These are phyloP conservation scores for Macropodus opercularis DNA, from an alignment of 2,797 vertebrate genomes.

Conservation along the genomic window DNA sequence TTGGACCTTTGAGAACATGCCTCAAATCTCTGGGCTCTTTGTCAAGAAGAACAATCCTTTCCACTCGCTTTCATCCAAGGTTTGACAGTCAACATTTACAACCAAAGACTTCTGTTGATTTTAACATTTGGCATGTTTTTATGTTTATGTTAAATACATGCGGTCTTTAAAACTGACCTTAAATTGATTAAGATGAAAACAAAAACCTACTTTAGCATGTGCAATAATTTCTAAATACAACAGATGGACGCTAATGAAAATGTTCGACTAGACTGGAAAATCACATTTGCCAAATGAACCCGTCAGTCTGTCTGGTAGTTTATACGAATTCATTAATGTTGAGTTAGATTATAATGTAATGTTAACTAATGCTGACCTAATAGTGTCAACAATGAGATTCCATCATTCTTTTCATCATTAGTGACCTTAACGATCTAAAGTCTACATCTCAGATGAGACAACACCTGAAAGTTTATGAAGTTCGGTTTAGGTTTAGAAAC, in stretches of 20 bases:
- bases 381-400: too few relatives aligned
- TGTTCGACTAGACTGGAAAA: too few relatives aligned
- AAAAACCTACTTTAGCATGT: too few relatives aligned
- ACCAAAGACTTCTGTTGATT: background rate
- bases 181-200: background rate
- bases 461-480: constrained; percentile 22
- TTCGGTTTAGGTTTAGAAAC: constrained; percentile 15
- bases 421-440: constrained; percentile 11
- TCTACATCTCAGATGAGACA: constrained; percentile 14
- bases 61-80: constrained; percentile 91
- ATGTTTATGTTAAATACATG: background rate
- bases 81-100: constrained; percentile 52
- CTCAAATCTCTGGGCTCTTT: constrained; percentile 83
- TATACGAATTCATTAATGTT: too few relatives aligned
- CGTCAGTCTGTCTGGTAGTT: too few relatives aligned
- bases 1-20: constrained; percentile 87
- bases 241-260: too few relatives aligned
- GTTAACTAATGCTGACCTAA: too few relatives aligned
- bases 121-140: background rate
- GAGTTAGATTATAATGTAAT: too few relatives aligned
- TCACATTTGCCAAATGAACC: too few relatives aligned
- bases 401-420: too few relatives aligned
- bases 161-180: constrained; percentile 4
- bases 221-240: too few relatives aligned
- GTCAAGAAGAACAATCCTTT: constrained; percentile 81